phyloP scores from a whole-genome alignment of 1,140 invertebrate genomes.

The Carcinoscorpius rotundicauda region DNA sequence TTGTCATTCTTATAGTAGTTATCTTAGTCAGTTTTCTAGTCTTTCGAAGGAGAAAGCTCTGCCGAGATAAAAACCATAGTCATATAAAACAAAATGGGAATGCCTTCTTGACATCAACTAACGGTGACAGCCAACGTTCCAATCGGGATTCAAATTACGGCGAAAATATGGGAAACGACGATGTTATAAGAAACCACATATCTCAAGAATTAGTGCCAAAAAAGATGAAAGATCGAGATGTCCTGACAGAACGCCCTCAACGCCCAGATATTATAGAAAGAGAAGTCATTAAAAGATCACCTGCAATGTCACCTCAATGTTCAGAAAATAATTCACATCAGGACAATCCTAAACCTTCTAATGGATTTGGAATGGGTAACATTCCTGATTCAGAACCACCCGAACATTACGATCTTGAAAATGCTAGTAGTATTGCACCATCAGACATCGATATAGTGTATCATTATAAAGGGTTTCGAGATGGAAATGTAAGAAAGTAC shows the following conservation, averaged over 20 bases:
- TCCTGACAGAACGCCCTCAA: constrained; percentile 44
- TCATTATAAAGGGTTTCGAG: constrained; percentile 83
- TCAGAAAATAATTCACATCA: constrained; percentile 36
- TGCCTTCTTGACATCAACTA: constrained; percentile 13
- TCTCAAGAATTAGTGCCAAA: constrained; percentile 48
- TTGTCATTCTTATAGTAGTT: constrained; percentile 72
- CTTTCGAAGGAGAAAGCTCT: constrained; percentile 38
- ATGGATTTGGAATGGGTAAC: constrained; percentile 41
- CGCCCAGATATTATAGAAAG: constrained; percentile 85
- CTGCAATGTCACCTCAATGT: constrained; percentile 32
- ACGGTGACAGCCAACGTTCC: constrained; percentile 25
- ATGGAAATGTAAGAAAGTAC: constrained; percentile 67
- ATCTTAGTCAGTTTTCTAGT: constrained; percentile 80
- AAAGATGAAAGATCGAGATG: constrained; percentile 76
- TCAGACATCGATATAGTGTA: constrained; percentile 95
- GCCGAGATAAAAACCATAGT: constrained; percentile 8
- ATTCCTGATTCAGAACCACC: constrained; percentile 62
- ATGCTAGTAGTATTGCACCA: constrained; percentile 91
- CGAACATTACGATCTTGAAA: constrained; percentile 93
- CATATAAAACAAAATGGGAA: constrained; percentile 20
- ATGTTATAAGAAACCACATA: constrained; percentile 32
- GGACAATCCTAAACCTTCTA: constrained; percentile 7
- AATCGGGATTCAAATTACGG: constrained; percentile 31
- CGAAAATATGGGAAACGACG: constrained; percentile 35
- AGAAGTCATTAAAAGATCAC: constrained; percentile 68